Base-by-base conservation (phyloP, 1,140 invertebrate species). In the Forficula auricularia region DNA sequence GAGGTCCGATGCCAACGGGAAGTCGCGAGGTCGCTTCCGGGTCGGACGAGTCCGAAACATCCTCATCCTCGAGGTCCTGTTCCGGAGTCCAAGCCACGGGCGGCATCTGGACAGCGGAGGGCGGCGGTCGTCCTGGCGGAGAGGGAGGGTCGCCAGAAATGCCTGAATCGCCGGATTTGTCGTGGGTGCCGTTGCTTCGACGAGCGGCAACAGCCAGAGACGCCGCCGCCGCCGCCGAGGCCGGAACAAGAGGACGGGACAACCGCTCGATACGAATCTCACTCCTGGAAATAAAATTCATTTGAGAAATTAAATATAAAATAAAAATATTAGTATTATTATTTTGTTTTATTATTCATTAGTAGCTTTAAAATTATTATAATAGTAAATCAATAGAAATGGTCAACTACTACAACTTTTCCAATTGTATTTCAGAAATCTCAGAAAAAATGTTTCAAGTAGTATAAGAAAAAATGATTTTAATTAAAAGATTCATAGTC, bases 111-210 rank as follows among this genome's bases (percentile, higher is more conserved):
- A 37, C 35, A n/a, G n/a, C n/a, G n/a, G n/a, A n/a, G n/a, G n/a
- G n/a, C 6, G 18, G 33, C 8, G 43, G 43, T 3, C 18, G 10
- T n/a, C 31, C 27, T 3, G 27, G 22, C 19, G 14, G 27, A 8
- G 47, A 15, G 6, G 37, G 36, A 7, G 19, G 10, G 56, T 82
- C 80, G 2, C 76, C 79, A 2, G 79, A 82, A 46, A 84, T 84
- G 0, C 79, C 81, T 0, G 78, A 83, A 57, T 86, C 81, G 0
- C 77, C 80, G 1, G 77, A 80, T 54, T 79, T 79, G 52, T 82
- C 79, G 32, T 65, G 61, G 22, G 22, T 27, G 22, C 22, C 22
- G 10, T 27, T 27, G 10, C 55, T 61, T 32, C 59, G 62, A 3
- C 30, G 41, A 13, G 38, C 19, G 2, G 37, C 30, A 2, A 22